A percentile compares a stretch with the other conserved stretches of the same genome.
phyloP scores from a whole-genome alignment of 2,888 invertebrate genomes.

The Spodoptera picta region DNA sequence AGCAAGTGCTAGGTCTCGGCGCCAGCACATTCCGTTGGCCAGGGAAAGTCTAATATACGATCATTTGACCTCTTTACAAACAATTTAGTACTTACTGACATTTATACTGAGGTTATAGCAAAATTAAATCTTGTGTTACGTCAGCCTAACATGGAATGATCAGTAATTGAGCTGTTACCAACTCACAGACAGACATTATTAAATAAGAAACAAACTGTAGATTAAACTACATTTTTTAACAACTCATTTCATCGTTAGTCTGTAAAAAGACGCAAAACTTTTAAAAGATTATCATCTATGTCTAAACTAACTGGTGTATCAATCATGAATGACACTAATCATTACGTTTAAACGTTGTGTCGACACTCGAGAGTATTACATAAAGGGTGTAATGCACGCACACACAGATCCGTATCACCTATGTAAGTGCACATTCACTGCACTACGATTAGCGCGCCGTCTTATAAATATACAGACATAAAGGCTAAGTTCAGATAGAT shows the following conservation, averaged over 20 bases:
- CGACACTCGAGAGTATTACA: constrained; percentile 20
- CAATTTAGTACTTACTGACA: constrained; percentile 46
- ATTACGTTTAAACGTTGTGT: constrained; percentile 27
- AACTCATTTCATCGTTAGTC: too few species aligned
- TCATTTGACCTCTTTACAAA: constrained; percentile 51
- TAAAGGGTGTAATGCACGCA: constrained; percentile 28
- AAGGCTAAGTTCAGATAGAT: constrained; percentile 24
- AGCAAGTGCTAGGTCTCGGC: constrained; percentile 51
- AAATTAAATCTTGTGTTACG: constrained; percentile 45
- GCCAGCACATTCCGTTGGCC: constrained; percentile 50
- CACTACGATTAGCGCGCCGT: constrained; percentile 34
- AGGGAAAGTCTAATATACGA: constrained; percentile 61
- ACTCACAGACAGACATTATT: constrained; percentile 21
- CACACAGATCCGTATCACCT: constrained; percentile 24
- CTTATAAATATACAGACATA: constrained; percentile 35
- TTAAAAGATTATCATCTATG: constrained; percentile 7
- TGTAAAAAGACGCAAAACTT: constrained; percentile 1
- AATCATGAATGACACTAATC: constrained; percentile 32
- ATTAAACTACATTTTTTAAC: too few species aligned
- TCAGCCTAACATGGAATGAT: constrained; percentile 20
- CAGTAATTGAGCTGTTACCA: constrained; percentile 31
- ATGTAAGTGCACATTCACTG: constrained; percentile 39
- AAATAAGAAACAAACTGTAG: not conserved
- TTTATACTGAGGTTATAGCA: constrained; percentile 40
- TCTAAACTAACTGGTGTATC: constrained; percentile 23